Conservation (phyloP, 1,140 invertebrate species). For the Lepidurus couesii region DNA sequence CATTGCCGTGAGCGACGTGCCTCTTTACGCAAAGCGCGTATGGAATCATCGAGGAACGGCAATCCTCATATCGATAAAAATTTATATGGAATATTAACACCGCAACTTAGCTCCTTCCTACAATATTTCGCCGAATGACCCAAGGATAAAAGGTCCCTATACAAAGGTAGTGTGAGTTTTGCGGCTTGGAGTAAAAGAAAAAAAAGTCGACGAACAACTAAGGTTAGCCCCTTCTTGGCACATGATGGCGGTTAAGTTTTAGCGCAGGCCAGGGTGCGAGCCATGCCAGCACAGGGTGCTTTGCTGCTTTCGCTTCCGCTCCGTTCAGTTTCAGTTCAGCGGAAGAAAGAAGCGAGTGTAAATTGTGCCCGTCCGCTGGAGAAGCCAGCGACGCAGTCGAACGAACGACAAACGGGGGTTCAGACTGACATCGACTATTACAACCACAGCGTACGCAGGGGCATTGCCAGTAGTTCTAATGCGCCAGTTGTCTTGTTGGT, state of each 20-base stretch:
- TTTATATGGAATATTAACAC: no score
- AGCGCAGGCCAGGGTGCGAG: background rate
- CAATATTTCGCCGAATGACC: no score
- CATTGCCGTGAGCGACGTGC: no score
- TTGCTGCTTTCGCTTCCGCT: slow-evolving; percentile 10
- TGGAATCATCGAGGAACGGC: no score
- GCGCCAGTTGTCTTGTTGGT: slow-evolving; percentile 16
- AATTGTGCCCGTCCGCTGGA: slow-evolving; percentile 1
- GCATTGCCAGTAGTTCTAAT: background rate
- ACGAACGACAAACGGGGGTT: background rate
- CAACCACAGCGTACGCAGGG: slow-evolving; percentile 17
- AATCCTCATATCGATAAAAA: no score
- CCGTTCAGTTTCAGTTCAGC: background rate
- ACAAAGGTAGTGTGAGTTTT: no score
- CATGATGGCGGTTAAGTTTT: background rate
- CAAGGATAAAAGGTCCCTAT: no score
- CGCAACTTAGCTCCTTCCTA: no score
- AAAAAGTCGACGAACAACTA: background rate
- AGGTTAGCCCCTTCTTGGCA: slow-evolving; percentile 6
- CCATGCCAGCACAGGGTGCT: background rate
- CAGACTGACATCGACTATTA: slow-evolving; percentile 15
- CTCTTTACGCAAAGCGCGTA: no score
- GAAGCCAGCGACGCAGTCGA: slow-evolving; percentile 2
- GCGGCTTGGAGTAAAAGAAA: background rate
- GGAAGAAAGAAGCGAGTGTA: slow-evolving; percentile 1